These are phyloP conservation scores for Epinotia nisella DNA, from an alignment of 2,888 invertebrate genomes.

Conservation along the genomic window DNA sequence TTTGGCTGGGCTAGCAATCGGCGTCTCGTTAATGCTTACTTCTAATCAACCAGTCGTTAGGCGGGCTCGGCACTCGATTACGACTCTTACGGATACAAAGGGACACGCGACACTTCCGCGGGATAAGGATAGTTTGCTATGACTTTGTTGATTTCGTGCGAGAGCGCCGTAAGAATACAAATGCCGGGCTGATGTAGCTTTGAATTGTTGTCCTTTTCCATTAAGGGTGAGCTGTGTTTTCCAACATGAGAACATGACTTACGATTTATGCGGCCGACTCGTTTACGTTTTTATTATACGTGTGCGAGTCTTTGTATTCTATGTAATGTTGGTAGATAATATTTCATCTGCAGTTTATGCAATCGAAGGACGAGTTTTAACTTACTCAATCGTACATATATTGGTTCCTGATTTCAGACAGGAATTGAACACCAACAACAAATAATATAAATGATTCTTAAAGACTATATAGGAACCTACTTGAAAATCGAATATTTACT, in stretches of 20 bases:
- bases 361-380: too few relatives aligned
- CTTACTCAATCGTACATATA: too few relatives aligned
- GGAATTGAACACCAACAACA: too few relatives aligned
- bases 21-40: conserved; percentile 63
- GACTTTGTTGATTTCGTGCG: conserved; percentile 43
- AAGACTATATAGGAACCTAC: too few relatives aligned
- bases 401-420: too few relatives aligned
- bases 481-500: too few relatives aligned
- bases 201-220: conserved; percentile 33
- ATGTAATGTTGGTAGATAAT: too few relatives aligned
- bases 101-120: conserved; percentile 66
- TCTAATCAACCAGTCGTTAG: conserved; percentile 77
- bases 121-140: conserved; percentile 51
- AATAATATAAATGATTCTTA: too few relatives aligned
- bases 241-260: not conserved
- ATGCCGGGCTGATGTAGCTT: conserved; percentile 33
- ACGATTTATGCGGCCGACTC: not conserved
- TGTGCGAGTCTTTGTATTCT: not conserved
- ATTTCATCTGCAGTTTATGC: too few relatives aligned
- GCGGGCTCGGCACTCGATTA: conserved; percentile 68
- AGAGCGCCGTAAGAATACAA: conserved; percentile 43
- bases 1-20: conserved; percentile 45
- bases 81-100: conserved; percentile 67
- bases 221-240: not conserved
- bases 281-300: too few relatives aligned